These are phyloP conservation scores for Ichneumoninae sp. DNA, from an alignment of 2,888 invertebrate species.

Conservation along the genomic window DNA sequence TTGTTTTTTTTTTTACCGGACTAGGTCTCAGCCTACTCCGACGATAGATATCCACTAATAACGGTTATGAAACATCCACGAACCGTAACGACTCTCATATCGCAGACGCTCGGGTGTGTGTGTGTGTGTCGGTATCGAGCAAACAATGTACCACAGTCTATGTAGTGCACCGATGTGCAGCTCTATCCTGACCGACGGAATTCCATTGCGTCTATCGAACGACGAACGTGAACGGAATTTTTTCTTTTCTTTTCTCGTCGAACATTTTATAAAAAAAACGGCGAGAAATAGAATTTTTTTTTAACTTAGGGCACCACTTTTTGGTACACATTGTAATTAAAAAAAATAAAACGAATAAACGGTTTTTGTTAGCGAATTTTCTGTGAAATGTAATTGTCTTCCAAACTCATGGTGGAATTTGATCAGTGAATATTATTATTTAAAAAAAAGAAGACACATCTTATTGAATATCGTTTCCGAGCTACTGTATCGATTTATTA, in stretches of 20 bases:
- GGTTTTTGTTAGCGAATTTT: too few relatives aligned
- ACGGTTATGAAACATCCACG: constrained; percentile 61
- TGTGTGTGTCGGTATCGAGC: constrained; percentile 27
- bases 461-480: too few relatives aligned
- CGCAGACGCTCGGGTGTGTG: constrained; percentile 30
- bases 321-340: too few relatives aligned
- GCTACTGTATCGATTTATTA: too few relatives aligned
- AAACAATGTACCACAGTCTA: constrained; percentile 45
- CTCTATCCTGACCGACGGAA: constrained; percentile 45
- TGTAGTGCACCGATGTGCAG: constrained; percentile 17
- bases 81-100: constrained; percentile 63
- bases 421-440: too few relatives aligned
- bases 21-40: constrained; percentile 16
- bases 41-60: constrained; percentile 59
- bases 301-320: too few relatives aligned
- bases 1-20: constrained; percentile 53
- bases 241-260: constrained; percentile 24
- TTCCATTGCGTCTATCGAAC: constrained; percentile 53
- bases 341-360: too few relatives aligned
- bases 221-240: constrained; percentile 43
- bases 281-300: not conserved
- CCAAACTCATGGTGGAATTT: too few relatives aligned
- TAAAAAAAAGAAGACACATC: too few relatives aligned
- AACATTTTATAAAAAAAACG: not conserved
- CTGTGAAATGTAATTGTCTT: too few relatives aligned